Evolutionary conservation across 1,140 invertebrate species (phyloP), one percentile per base, ranked within the genome.

Genomic region (Drosophila sechellia): DNA sequence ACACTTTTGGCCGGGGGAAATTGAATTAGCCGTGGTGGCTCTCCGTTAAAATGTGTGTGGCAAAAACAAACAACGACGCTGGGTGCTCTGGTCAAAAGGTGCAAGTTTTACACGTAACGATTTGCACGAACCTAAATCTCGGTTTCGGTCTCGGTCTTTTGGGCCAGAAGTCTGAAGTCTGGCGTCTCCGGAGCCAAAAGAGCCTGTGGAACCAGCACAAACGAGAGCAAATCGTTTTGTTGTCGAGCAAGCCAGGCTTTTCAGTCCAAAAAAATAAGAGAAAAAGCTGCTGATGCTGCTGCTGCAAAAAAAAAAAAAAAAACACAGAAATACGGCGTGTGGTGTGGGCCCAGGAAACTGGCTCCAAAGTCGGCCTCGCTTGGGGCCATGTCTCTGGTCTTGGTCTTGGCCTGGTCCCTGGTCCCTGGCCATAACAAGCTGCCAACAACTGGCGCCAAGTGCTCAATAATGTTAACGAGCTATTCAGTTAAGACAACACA

Each of bases 401-500:
- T 43, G 35, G 59, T 52, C 60, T 59, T 74, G 76, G 65, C 77
- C 73, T 22, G 46, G 68, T 53, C 70, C 45, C 58, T 37, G 48
- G 57, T 50, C 58, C 60, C 72, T 78, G 81, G 84, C 84, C 77
- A 89, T 89, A 89, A 89, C 84, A 89, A 89, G 84, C 84, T 89
- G 87, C 81, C 81, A 89, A 91, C 84, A 91, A 91, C 90, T 91
- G 90, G 90, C 90, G 90, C 90, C 90, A 91, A 91, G 89, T 91
- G 85, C 84, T 91, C 90, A 91, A 91, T 91, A 91, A 91, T 91
- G 85, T 91, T 91, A 91, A 91, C 90, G 90, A 91, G 90, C 85
- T 91, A 91, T 90, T 90, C 84, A 90, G 87, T 89, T 89, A 89
- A 89, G 85, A 89, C 83, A 87, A 87, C 79, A 77, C 68, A 70